Evolutionary conservation across 2,888 invertebrate species (phyloP).

Genomic region (Rhorus exstirpatorius): DNA sequence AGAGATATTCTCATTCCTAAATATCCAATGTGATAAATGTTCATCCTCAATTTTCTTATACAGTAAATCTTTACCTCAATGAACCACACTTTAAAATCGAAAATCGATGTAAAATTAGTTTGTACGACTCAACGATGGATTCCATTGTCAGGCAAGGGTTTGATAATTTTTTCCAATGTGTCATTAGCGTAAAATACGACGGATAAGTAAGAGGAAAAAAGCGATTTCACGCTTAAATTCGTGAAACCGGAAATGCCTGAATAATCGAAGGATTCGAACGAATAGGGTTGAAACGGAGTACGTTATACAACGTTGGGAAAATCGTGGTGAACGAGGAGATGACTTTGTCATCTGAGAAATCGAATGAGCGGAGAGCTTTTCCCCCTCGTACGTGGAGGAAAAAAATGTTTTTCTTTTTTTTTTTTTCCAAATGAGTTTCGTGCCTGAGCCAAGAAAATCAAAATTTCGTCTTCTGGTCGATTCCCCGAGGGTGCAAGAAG

Average conservation of each 20-base stretch:
- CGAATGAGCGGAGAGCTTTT: slow-evolving; percentile 45
- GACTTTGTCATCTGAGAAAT: slow-evolving; percentile 56
- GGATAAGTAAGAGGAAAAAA: neutral
- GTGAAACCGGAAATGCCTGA: slow-evolving; percentile 61
- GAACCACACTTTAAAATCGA: too few relatives aligned
- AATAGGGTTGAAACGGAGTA: too few relatives aligned
- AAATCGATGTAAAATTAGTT: slow-evolving; percentile 31
- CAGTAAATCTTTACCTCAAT: too few relatives aligned
- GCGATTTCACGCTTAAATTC: slow-evolving; percentile 30
- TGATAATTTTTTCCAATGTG: slow-evolving; percentile 31
- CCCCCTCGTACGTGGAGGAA: neutral
- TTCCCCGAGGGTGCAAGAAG: slow-evolving; percentile 73
- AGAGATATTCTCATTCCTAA: too few relatives aligned
- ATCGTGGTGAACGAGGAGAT: slow-evolving; percentile 16
- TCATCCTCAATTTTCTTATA: too few relatives aligned
- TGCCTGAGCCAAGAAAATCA: slow-evolving; percentile 76
- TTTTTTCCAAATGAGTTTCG: slow-evolving; percentile 22
- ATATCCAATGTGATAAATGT: too few relatives aligned
- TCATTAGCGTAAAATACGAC: slow-evolving; percentile 6
- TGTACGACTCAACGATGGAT: slow-evolving; percentile 7
- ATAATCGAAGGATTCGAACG: slow-evolving; percentile 47
- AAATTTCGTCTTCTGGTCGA: slow-evolving; percentile 81
- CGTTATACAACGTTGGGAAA: too few relatives aligned
- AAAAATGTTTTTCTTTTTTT: too few relatives aligned
- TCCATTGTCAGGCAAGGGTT: neutral